Evolutionary conservation across 1,140 invertebrate species (phyloP), one percentile per base, ranked within the genome.

Genomic region (Trissolcus basalis): DNA sequence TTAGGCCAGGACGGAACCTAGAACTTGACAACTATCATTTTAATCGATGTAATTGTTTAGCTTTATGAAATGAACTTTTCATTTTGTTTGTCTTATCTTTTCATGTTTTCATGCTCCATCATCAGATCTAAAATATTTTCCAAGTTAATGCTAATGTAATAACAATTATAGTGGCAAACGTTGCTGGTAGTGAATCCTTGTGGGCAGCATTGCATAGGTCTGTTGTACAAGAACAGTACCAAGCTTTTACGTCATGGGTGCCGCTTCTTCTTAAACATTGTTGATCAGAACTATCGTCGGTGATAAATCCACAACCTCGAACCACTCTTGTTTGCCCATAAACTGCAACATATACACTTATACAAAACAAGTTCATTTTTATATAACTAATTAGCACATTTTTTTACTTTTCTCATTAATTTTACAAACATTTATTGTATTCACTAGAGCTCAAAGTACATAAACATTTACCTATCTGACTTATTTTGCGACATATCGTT

Each of bases 401-500:
- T n/a, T n/a, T n/a, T n/a, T n/a, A n/a, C n/a, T n/a, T n/a, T n/a
- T 35, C 33, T 6, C 10, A 35, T 35, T 35, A 35, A 6, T 35
- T 10, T 6, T 6, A 35, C 10, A 5, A 35, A 5, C 10, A 35
- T 35, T 6, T 10, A 35, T 35, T 35, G 33, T 35, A 6, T 35
- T 35, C 5, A 39, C 2, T 39, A 39, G n/a, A 11, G 36, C 33
- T 5, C 33, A 35, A 35, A 35, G 1, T 27, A 49, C 3, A 53
- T 53, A 14, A 16, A 13, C 39, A 70, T 68, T 86, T 86, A 94
- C 94, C 91, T 90, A 90, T 94, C 85, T 94, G 93, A 39, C 91
- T 87, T 69, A 91, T 93, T 89, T 95, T 94, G 32, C 96, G 89
- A 86, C 96, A 97, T 43, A 96, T 83, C 0, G 90, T 91, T 8